phyloP scores from a whole-genome alignment of 2,888 invertebrate species.

The Prenolepis imparis region DNA sequence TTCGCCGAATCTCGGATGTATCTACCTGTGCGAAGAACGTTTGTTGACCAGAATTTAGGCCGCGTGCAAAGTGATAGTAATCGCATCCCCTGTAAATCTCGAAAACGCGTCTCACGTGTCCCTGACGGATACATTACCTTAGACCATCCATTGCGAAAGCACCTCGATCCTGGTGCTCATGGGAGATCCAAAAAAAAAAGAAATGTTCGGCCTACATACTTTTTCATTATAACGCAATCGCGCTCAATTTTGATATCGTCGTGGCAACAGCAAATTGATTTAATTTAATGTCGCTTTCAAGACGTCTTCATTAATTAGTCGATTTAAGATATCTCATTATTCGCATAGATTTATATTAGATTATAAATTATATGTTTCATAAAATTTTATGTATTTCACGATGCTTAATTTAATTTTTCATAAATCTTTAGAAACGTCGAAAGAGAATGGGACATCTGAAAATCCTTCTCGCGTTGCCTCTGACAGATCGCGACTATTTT shows the following conservation, averaged over 20 bases:
- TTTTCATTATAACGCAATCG: conserved; percentile 1
- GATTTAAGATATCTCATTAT: not conserved
- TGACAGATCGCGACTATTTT: not conserved
- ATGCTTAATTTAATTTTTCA: not conserved
- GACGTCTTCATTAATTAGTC: not conserved
- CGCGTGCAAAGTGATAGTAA: conserved; percentile 19
- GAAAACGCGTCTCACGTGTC: conserved; percentile 14
- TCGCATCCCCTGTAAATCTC: conserved; percentile 34
- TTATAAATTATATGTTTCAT: not conserved
- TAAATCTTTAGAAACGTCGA: not conserved
- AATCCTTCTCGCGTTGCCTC: not conserved
- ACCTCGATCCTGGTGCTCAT: not conserved
- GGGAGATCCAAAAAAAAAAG: conserved; percentile 31
- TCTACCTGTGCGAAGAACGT: not conserved
- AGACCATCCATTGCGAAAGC: not conserved
- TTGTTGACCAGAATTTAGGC: conserved; percentile 22
- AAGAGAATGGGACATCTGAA: too few relatives aligned
- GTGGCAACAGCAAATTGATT: not conserved
- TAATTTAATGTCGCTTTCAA: not conserved
- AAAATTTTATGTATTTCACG: not conserved
- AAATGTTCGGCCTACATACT: not conserved
- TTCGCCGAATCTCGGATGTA: not conserved
- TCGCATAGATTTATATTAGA: not conserved
- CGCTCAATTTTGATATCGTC: conserved; percentile 5
- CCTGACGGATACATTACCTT: conserved; percentile 20